Percentiles rank a stretch among this genome's conserved stretches.
These are phyloP conservation scores for Poeciliopsis infans DNA, from an alignment of 2,797 vertebrate genomes.

Conservation along the genomic window DNA sequence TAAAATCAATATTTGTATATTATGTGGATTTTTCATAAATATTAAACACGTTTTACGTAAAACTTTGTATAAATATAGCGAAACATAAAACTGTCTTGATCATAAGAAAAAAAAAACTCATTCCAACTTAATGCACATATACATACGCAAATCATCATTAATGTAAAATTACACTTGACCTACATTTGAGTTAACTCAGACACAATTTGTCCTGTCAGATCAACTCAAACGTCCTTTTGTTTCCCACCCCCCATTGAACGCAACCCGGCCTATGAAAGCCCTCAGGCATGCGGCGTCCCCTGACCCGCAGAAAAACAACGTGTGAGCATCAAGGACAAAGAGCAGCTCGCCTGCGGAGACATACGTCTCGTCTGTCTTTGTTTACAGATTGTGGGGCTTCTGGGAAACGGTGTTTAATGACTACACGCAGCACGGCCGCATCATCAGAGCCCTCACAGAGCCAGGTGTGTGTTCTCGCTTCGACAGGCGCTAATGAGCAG, in stretches of 20 bases:
- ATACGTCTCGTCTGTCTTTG: slow-evolving; percentile 40
- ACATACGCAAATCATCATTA: background rate
- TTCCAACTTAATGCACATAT: background rate
- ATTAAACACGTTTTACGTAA: background rate
- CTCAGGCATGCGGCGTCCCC: background rate
- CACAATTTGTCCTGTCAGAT: background rate
- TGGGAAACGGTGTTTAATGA: slow-evolving; percentile 5
- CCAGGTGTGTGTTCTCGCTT: slow-evolving; percentile 7
- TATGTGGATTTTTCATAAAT: background rate
- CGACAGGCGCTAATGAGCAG: slow-evolving; percentile 55
- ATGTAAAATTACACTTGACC: background rate
- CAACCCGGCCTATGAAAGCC: background rate
- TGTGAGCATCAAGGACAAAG: slow-evolving; percentile 48
- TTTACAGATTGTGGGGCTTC: slow-evolving; percentile 46
- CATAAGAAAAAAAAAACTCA: background rate
- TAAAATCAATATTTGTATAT: background rate
- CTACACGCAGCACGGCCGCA: background rate
- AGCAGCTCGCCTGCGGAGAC: slow-evolving; percentile 25
- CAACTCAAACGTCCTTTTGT: slow-evolving; percentile 9
- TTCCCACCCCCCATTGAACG: background rate
- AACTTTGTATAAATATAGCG: background rate
- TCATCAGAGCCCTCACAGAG: slow-evolving; percentile 26
- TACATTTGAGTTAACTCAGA: slow-evolving; percentile 1
- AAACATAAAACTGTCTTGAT: background rate
- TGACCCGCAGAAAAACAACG: slow-evolving; percentile 30